Evolutionary conservation across 2,797 vertebrate species (phyloP), one percentile per base, ranked within the genome.

Genomic region (Adrianichthys oophorus): DNA sequence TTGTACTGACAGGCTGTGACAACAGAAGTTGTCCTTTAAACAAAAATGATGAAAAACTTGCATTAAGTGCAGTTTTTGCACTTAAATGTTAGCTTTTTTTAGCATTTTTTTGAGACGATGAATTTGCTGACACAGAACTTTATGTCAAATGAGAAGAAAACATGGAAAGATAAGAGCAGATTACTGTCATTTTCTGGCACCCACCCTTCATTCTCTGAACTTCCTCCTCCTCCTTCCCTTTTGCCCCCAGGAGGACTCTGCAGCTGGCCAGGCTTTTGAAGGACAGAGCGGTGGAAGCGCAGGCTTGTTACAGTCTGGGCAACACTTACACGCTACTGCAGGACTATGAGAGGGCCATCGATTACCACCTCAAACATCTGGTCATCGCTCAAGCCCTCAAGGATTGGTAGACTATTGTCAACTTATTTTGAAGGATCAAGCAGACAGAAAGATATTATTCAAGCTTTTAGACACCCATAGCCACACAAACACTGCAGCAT

Each of bases 241-340:
- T 49, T 23, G 12, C 71, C 86, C 85, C 49, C 75, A 99, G 96
- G 87, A 94, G 93, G 80, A 98, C 96, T 0, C 67, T 99, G 45
- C 94, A 96, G 62, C 85, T 99, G 85, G 94, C 96, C 40, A 89
- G 95, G 51, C 95, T 95, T 82, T 88, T 98, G 65, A 94, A 94
- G 82, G 96, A 98, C 83, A 86, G 93, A 68, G 95, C 95, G 0
- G 95, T 98, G 56, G 97, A 99, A 82, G 97, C 96, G 1, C 97
- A 99, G 85, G 94, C 95, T 65, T 98, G 95, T 70, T 99, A 98
- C 83, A 98, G 96, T 67, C 92, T 98, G 41, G 97, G 97, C 1
- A 98, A 98, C 90, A 98, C 96, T 0, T 94, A 95, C 80, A 98
- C 96, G 1, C 88, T 99, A 18, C 92, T 98, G 26, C 96, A 96